Evolutionary conservation across 2,888 invertebrate species (phyloP).

Genomic region (Eupsilia transversa): DNA sequence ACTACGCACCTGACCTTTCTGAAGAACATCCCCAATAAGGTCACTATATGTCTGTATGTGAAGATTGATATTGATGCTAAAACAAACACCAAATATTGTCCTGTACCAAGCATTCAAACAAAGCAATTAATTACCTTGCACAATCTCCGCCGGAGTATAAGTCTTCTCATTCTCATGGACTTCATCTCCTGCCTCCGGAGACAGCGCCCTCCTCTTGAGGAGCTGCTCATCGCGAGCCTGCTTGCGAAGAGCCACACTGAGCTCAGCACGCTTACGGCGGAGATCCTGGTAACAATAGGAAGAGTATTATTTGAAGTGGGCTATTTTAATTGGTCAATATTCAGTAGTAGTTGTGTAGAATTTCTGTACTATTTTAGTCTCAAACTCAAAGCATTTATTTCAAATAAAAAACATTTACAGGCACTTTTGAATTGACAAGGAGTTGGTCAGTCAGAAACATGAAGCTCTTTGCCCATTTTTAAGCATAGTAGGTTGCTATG

Average conservation of each 20-base stretch:
- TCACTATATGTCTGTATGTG: too few species aligned
- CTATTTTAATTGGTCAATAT: too few species aligned
- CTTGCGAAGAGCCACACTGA: constrained; percentile 97
- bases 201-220: constrained; percentile 96
- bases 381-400: too few species aligned
- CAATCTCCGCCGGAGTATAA: constrained; percentile 93
- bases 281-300: constrained; percentile 92
- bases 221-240: constrained; percentile 98
- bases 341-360: too few species aligned
- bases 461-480: too few species aligned
- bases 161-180: constrained; percentile 76
- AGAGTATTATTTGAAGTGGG: background rate
- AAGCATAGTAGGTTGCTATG: too few species aligned
- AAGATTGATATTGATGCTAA: background rate
- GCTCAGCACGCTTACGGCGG: constrained; percentile 96
- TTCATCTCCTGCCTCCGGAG: constrained; percentile 89
- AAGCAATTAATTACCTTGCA: constrained; percentile 84
- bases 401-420: too few species aligned
- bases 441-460: too few species aligned
- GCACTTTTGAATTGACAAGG: too few species aligned
- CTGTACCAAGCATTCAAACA: background rate
- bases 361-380: too few species aligned
- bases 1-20: too few species aligned
- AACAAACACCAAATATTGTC: background rate
- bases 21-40: too few species aligned